Evolutionary conservation across 2,888 invertebrate species (phyloP).

Genomic region (Selenia dentaria): DNA sequence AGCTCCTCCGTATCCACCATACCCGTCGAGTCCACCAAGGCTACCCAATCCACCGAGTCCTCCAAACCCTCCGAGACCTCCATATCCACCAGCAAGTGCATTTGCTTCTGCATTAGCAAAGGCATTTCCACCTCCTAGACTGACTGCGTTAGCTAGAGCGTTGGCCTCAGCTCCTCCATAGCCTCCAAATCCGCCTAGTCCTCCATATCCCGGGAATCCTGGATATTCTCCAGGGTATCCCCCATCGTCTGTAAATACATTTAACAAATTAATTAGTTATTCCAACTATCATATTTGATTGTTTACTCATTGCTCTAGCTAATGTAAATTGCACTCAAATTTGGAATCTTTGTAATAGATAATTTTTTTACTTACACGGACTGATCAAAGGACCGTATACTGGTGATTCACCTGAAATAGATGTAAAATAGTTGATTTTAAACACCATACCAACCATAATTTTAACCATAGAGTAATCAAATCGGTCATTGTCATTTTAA

Average conservation of each 20-base stretch:
- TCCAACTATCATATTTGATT: no score
- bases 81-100: conserved; percentile 3
- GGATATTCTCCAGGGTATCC: neutral
- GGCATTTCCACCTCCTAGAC: conserved; percentile 1
- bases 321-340: no score
- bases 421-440: no score
- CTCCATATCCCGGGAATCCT: neutral
- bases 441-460: no score
- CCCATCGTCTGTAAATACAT: neutral
- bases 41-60: conserved; percentile 1
- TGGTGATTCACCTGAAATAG: no score
- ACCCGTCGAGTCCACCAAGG: neutral
- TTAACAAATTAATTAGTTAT: no score
- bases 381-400: no score
- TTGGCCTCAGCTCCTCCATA: conserved; percentile 2
- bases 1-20: neutral
- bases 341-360: no score
- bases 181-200: neutral
- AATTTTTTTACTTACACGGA: no score
- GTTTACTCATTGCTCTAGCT: no score
- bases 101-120: conserved; percentile 6
- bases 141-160: conserved; percentile 1
- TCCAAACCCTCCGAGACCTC: conserved; percentile 3
- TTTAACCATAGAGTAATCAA: no score
- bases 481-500: no score